These are phyloP conservation scores for Poeciliopsis retropinna DNA, from an alignment of 2,113 vertebrate genomes.

Conservation along the genomic window DNA sequence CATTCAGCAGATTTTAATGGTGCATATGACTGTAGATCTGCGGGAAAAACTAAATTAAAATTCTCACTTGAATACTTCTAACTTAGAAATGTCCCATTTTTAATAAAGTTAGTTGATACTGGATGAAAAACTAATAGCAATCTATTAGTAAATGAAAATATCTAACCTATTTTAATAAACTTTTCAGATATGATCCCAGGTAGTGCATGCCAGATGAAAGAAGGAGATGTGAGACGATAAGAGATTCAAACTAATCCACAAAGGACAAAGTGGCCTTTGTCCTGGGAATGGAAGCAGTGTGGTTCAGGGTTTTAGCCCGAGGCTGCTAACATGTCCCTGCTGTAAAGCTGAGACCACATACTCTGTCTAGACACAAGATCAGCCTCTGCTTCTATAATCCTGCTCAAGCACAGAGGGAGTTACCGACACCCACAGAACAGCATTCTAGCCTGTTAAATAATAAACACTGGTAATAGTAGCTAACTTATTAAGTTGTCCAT, in stretches of 20 bases:
- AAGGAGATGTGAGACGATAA: neutral
- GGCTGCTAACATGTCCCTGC: conserved; percentile 10
- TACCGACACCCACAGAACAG: conserved; percentile 13
- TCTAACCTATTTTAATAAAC: neutral
- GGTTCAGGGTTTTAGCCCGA: neutral
- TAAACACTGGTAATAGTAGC: neutral
- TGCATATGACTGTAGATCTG: neutral
- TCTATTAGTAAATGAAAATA: neutral
- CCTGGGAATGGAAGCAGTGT: neutral
- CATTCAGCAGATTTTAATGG: too few species aligned
- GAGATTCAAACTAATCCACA: neutral
- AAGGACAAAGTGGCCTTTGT: conserved; percentile 1
- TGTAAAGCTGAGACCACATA: conserved; percentile 28
- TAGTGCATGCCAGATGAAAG: neutral
- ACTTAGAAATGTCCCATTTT: neutral
- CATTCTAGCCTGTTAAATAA: neutral
- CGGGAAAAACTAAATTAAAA: neutral
- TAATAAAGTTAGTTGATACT: neutral
- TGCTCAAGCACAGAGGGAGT: conserved; percentile 28
- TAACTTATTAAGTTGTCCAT: neutral
- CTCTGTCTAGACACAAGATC: conserved; percentile 49
- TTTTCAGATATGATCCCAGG: neutral
- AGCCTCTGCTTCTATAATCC: conserved; percentile 41
- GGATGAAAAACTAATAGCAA: neutral
- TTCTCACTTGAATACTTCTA: neutral